phyloP scores from a whole-genome alignment of 1,140 invertebrate genomes.

The Plectus sambesii region DNA sequence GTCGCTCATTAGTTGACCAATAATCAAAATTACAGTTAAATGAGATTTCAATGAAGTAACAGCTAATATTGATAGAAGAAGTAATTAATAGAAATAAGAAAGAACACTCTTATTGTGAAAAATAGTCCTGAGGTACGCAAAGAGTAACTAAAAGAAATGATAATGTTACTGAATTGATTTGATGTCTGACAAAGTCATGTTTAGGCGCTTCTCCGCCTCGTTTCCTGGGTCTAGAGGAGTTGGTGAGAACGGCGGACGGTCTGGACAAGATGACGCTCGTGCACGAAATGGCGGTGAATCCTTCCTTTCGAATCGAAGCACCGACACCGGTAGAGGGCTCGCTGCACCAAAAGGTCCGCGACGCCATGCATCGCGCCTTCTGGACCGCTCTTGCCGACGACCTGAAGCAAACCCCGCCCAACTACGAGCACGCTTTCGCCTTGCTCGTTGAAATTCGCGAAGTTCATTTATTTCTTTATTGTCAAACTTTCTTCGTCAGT shows the following conservation, averaged over 20 bases:
- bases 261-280: not conserved
- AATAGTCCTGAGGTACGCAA: no score
- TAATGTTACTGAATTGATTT: no score
- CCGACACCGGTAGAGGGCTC: not conserved
- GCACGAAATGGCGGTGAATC: not conserved
- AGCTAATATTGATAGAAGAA: no score
- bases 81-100: no score
- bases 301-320: not conserved
- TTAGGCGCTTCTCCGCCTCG: not conserved
- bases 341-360: not conserved
- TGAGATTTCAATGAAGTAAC: no score
- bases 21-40: no score
- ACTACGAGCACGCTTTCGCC: not conserved
- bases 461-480: not conserved
- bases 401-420: not conserved
- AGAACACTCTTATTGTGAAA: no score
- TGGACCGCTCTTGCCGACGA: not conserved
- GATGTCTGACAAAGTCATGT: no score
- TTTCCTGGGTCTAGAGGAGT: not conserved
- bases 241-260: not conserved
- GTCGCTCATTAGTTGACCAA: no score
- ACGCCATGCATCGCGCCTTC: not conserved
- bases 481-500: not conserved
- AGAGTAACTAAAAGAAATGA: no score
- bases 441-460: not conserved